These are phyloP conservation scores for Drosophila nr. fundita DNA, from an alignment of 2,888 invertebrate species.

Conservation along the genomic window DNA sequence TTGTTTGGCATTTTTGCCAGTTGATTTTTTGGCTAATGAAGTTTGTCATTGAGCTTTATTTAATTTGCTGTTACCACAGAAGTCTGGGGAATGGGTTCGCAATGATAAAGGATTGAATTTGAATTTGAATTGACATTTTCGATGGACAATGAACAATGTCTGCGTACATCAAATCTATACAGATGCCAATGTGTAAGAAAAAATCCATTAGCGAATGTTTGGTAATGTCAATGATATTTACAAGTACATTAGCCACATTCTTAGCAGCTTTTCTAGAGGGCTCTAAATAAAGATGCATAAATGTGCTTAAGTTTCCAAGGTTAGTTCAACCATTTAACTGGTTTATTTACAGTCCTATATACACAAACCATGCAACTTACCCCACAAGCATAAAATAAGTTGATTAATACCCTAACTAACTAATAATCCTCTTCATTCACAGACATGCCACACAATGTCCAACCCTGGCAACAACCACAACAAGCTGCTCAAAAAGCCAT, in stretches of 20 bases:
- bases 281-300: neutral
- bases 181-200: neutral
- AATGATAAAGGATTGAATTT: conserved; percentile 34
- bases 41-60: conserved; percentile 81
- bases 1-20: conserved; percentile 65
- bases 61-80: conserved; percentile 65
- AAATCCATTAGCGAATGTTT: neutral
- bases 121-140: conserved; percentile 27
- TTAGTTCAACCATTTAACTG: neutral
- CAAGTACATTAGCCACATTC: neutral
- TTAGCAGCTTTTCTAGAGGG: neutral
- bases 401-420: neutral
- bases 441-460: neutral
- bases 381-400: neutral
- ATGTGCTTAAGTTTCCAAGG: neutral
- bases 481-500: conserved; percentile 59
- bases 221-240: neutral
- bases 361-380: neutral
- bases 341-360: neutral
- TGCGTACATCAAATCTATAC: neutral
- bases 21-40: conserved; percentile 80
- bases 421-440: conserved; percentile 1
- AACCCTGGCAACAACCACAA: conserved; percentile 11
- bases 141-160: conserved; percentile 2
- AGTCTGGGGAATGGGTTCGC: conserved; percentile 1